Evolutionary conservation across 2,797 vertebrate species (phyloP).

Genomic region (Gadopsis bispinosus): DNA sequence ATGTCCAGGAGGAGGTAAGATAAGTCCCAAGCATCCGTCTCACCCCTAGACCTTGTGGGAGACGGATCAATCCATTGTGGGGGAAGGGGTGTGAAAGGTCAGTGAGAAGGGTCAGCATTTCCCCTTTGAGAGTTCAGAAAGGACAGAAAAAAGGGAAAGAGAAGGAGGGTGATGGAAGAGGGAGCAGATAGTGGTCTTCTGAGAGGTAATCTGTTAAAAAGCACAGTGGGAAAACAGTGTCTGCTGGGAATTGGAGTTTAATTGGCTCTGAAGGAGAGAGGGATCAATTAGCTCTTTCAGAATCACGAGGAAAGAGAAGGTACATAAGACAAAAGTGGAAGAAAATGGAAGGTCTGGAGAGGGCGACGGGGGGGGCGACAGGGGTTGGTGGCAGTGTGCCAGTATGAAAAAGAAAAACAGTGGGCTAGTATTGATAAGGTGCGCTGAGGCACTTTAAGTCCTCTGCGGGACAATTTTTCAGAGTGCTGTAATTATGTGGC

Average conservation of each 20-base stretch:
- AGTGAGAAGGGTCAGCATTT: slow-evolving; percentile 34
- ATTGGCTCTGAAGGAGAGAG: slow-evolving; percentile 74
- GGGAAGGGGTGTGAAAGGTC: slow-evolving; percentile 54
- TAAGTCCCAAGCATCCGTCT: slow-evolving; percentile 44
- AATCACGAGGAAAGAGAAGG: slow-evolving; percentile 33
- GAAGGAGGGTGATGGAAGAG: background rate
- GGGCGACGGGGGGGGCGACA: background rate
- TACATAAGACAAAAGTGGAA: slow-evolving; percentile 48
- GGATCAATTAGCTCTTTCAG: slow-evolving; percentile 71
- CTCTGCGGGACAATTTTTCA: slow-evolving; percentile 72
- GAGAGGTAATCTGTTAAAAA: slow-evolving; percentile 76
- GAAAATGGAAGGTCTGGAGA: slow-evolving; percentile 40
- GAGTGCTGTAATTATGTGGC: slow-evolving; percentile 73
- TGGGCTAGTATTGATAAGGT: slow-evolving; percentile 72
- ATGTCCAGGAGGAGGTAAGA: slow-evolving; percentile 35
- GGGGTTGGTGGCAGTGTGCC: slow-evolving; percentile 37
- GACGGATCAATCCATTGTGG: slow-evolving; percentile 54
- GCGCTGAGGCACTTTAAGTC: slow-evolving; percentile 63
- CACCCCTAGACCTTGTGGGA: slow-evolving; percentile 40
- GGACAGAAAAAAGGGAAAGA: slow-evolving; percentile 16
- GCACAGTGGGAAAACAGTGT: slow-evolving; percentile 64
- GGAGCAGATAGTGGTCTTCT: slow-evolving; percentile 31
- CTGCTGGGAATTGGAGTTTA: slow-evolving; percentile 78
- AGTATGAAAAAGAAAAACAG: slow-evolving; percentile 35
- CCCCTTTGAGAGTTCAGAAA: slow-evolving; percentile 24